Percentiles rank a stretch among this genome's conserved stretches.
These are phyloP conservation scores for Aphelenchoides fujianensis DNA, from an alignment of 1,140 invertebrate species.

Conservation along the genomic window DNA sequence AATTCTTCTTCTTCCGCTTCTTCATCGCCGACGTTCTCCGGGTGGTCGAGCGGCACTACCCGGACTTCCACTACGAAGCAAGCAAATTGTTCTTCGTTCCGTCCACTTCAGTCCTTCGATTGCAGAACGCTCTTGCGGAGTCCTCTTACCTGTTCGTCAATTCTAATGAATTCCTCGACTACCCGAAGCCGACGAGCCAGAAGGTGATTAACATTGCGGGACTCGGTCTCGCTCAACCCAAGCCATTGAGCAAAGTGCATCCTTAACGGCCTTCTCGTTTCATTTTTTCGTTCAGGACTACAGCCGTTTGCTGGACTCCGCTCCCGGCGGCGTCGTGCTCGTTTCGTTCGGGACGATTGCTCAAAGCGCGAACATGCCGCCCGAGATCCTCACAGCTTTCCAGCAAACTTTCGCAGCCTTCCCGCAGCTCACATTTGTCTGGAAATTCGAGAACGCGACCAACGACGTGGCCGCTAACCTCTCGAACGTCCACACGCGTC, in stretches of 20 bases:
- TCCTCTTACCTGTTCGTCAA: slow-evolving; percentile 9
- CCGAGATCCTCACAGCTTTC: slow-evolving; percentile 30
- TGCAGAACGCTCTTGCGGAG: neutral
- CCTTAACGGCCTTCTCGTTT: no score
- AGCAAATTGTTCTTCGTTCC: no score
- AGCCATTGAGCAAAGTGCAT: neutral
- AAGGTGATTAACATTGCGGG: slow-evolving; percentile 4
- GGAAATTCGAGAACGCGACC: slow-evolving; percentile 46
- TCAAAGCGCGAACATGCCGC: slow-evolving; percentile 36
- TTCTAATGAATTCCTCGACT: neutral
- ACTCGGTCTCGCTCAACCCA: neutral
- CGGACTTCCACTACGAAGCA: no score
- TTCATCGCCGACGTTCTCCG: neutral
- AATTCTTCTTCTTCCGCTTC: neutral
- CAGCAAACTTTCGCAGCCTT: slow-evolving; percentile 35
- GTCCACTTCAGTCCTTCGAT: slow-evolving; percentile 9
- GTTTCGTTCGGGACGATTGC: slow-evolving; percentile 50
- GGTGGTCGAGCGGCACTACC: no score
- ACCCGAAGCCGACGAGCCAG: neutral
- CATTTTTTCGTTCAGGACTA: no score
- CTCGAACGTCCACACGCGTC: slow-evolving; percentile 36
- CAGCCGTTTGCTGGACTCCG: slow-evolving; percentile 11
- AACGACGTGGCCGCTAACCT: slow-evolving; percentile 32
- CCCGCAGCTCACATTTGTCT: slow-evolving; percentile 47
- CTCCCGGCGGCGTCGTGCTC: slow-evolving; percentile 29